These are phyloP conservation scores for Lathronympha strigana DNA, from an alignment of 2,888 invertebrate genomes.

Conservation along the genomic window DNA sequence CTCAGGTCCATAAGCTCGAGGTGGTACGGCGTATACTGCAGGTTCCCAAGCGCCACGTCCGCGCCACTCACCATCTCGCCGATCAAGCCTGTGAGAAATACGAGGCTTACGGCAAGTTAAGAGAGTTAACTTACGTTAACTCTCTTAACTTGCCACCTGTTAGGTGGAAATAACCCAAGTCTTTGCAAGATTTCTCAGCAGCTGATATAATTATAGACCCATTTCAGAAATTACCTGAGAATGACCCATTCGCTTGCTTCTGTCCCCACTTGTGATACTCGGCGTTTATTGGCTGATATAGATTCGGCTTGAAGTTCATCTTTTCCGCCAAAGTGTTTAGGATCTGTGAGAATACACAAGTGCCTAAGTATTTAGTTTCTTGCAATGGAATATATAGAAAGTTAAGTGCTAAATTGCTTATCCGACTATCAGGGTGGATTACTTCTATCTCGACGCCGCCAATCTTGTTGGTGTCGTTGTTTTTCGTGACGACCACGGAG, in stretches of 20 bases:
- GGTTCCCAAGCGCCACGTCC: slow-evolving; percentile 90
- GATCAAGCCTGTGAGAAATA: slow-evolving; percentile 85
- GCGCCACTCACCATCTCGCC: slow-evolving; percentile 90
- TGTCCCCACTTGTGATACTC: slow-evolving; percentile 88
- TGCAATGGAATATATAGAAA: too few relatives aligned
- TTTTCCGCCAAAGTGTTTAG: slow-evolving; percentile 86
- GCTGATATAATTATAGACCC: too few relatives aligned
- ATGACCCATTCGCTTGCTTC: slow-evolving; percentile 85
- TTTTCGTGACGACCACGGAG: slow-evolving; percentile 80
- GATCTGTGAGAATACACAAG: slow-evolving; percentile 79
- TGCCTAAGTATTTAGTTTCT: neutral
- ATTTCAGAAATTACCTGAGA: slow-evolving; percentile 77
- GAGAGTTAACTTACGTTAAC: too few relatives aligned
- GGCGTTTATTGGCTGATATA: slow-evolving; percentile 87
- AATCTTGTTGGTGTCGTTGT: slow-evolving; percentile 69
- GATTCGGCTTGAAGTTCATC: slow-evolving; percentile 88
- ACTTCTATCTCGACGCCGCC: slow-evolving; percentile 90
- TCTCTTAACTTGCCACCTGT: too few relatives aligned
- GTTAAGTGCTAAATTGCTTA: neutral
- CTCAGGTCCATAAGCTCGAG: slow-evolving; percentile 89
- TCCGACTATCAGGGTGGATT: slow-evolving; percentile 41
- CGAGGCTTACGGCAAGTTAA: too few relatives aligned
- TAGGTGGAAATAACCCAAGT: too few relatives aligned
- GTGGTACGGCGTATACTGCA: slow-evolving; percentile 89
- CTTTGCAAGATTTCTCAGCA: neutral